Percentiles rank a stretch among this genome's conserved stretches.
Evolutionary conservation across 1,140 invertebrate genomes (phyloP).

Genomic region (Tetramorium parvispinum): DNA sequence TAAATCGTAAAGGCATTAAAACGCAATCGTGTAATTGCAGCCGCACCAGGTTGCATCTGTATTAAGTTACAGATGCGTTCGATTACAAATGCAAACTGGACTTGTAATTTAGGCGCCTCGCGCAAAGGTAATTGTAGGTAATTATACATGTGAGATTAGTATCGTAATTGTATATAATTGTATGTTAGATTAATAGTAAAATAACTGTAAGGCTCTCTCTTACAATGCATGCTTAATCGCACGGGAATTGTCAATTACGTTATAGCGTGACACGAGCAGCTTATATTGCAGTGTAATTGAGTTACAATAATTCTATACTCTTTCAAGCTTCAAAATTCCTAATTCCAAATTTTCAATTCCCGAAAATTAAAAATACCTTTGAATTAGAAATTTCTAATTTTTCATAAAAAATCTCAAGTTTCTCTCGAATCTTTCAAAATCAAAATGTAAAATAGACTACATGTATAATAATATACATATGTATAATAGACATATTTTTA

Average conservation of each 20-base stretch:
- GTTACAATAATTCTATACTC: not conserved
- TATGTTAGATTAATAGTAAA: not conserved
- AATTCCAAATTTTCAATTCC: too few species aligned
- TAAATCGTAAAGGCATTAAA: not conserved
- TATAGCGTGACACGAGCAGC: not conserved
- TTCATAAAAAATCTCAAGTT: too few species aligned
- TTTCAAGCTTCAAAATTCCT: not conserved
- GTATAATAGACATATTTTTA: not conserved
- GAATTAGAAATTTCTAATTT: too few species aligned
- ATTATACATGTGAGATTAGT: not conserved
- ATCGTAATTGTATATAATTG: not conserved
- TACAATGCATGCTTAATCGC: not conserved
- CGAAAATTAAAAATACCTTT: too few species aligned
- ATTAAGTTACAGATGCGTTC: not conserved
- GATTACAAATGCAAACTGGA: slow-evolving; percentile 20
- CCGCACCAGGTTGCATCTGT: not conserved
- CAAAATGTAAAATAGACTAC: not conserved
- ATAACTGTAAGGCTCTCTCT: slow-evolving; percentile 6
- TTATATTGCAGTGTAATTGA: not conserved
- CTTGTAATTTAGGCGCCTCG: not conserved
- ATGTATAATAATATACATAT: not conserved
- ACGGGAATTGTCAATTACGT: not conserved
- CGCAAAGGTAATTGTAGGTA: not conserved
- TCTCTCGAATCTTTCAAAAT: not conserved
- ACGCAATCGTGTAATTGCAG: not conserved